Evolutionary conservation across 2,888 invertebrate species (phyloP).

Genomic region (Ormyrus nitidulus): DNA sequence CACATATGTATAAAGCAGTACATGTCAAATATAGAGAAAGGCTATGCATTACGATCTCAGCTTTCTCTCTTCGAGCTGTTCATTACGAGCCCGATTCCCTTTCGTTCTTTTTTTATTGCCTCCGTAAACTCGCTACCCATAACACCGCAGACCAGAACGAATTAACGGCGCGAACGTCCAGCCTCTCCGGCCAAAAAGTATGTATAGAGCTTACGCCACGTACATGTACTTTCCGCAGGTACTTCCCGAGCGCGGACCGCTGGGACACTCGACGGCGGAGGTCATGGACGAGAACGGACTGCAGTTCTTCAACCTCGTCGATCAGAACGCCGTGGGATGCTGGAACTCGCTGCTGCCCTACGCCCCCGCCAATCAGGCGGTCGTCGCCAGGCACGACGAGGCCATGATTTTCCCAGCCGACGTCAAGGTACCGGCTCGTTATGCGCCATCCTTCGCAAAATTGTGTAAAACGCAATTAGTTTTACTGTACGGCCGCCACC

Average conservation of each 20-base stretch:
- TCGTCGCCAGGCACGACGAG: slow-evolving; percentile 86
- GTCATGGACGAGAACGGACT: slow-evolving; percentile 86
- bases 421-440: slow-evolving; percentile 79
- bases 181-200: background rate
- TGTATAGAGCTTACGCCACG: no score
- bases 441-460: no score
- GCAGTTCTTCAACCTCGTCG: slow-evolving; percentile 86
- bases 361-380: slow-evolving; percentile 80
- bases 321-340: slow-evolving; percentile 89
- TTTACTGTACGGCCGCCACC: no score
- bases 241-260: slow-evolving; percentile 81
- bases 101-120: background rate
- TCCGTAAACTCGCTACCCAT: background rate
- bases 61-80: background rate
- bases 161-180: no score
- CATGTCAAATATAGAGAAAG: background rate
- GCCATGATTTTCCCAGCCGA: slow-evolving; percentile 88
- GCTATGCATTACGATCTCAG: background rate
- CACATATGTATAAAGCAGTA: background rate
- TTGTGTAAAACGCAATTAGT: background rate
- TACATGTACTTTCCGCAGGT: slow-evolving; percentile 58
- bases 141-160: no score
- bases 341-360: slow-evolving; percentile 85
- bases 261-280: slow-evolving; percentile 84
- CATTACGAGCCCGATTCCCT: background rate